Base-by-base conservation (phyloP, 2,113 vertebrate genomes). In the Argyrosomus japonicus region DNA sequence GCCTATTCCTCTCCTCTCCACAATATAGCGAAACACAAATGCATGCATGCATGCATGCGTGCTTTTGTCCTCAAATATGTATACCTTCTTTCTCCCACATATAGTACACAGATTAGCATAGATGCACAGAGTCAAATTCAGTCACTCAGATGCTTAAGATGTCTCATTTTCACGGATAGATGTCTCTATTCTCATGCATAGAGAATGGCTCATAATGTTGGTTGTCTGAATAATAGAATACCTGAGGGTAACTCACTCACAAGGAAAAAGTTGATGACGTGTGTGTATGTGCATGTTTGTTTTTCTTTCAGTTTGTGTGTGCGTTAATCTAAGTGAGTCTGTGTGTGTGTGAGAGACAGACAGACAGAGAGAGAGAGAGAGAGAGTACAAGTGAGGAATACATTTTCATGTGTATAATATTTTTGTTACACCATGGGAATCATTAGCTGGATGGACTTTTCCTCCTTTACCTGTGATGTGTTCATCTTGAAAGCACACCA, bases 191-290 rank as follows among this genome's bases (percentile, higher is more conserved):
- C 40, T 56, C 54, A 89, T 86, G 75, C 67, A 77, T 63, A 76
- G 74, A 68, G 68, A 81, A 84, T 63, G 81, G 47, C 25, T 75
- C 77, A 70, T 82, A 75, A 82, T 77, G 40, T 54, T 79, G 19
- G 5, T 32, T 25, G 11, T 85, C 50, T 88, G 76, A 83, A 92
- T 84, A 78, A 87, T 80, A 70, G 47, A 87, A 77, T 72, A 72
- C 60, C 60, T 76, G 77, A 64, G 43, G 81, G 75, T 57, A 77
- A 77, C 58, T 54, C 53, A 50, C 1, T 54, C 67, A 72, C 51
- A 40, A 51, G 76, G 62, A 62, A 61, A 68, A 56, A 5, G 43
- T 23, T 64, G n/a, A 36, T 68, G 27, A 53, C 50, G 82, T 32
- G 23, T 70, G 47, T 51, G 62, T 58, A 12, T 53, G 25, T 73